Conservation (phyloP, 2,888 invertebrate genomes). For the Caradrina clavipalpis region DNA sequence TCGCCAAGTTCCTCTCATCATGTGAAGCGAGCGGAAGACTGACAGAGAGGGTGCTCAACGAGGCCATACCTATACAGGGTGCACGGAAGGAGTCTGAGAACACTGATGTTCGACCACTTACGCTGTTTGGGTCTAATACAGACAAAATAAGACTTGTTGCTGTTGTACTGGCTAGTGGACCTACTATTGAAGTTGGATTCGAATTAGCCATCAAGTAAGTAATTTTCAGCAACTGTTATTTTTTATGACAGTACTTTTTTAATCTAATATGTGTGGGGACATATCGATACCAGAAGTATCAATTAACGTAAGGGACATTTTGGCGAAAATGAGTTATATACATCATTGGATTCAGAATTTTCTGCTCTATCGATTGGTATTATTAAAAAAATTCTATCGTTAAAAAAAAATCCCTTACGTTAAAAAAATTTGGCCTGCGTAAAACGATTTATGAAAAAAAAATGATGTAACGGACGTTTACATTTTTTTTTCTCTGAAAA, state of each 20-base stretch:
- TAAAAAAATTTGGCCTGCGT: no score
- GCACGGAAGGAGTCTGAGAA: slow-evolving; percentile 66
- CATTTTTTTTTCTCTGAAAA: no score
- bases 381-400: no score
- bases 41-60: slow-evolving; percentile 79
- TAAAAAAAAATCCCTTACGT: no score
- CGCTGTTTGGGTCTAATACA: slow-evolving; percentile 93
- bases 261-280: no score
- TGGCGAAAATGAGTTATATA: no score
- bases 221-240: background rate
- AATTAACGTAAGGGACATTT: no score
- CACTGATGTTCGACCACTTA: slow-evolving; percentile 89
- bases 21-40: slow-evolving; percentile 91
- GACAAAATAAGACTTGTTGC: slow-evolving; percentile 94
- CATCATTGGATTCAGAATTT: no score
- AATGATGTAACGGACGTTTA: no score
- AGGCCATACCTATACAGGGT: slow-evolving; percentile 79
- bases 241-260: background rate
- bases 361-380: no score
- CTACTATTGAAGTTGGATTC: slow-evolving; percentile 93
- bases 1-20: slow-evolving; percentile 93
- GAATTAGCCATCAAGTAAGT: slow-evolving; percentile 93
- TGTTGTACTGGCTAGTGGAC: slow-evolving; percentile 92
- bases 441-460: no score
- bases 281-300: no score